Conservation (phyloP, 2,797 vertebrate genomes). For the Oceanodroma leucorhoa region DNA sequence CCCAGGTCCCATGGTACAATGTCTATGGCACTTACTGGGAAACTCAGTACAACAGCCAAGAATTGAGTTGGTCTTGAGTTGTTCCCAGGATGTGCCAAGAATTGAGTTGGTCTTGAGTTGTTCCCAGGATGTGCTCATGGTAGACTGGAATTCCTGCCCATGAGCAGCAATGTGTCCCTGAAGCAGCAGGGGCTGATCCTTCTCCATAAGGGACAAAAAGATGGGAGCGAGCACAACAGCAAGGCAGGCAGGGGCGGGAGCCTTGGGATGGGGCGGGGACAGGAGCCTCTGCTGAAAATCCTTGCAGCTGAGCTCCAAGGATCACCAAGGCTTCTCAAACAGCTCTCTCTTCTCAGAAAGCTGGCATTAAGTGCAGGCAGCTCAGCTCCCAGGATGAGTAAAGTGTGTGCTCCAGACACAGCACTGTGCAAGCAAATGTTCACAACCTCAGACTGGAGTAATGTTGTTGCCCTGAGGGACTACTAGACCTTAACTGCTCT, state of each 20-base stretch:
- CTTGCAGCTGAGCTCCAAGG: neutral
- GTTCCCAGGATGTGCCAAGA: neutral
- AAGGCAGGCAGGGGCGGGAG: neutral
- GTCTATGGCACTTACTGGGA: neutral
- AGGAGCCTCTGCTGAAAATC: neutral
- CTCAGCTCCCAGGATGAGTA: neutral
- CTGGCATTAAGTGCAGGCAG: neutral
- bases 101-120: neutral
- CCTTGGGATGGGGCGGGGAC: neutral
- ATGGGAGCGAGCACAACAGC: neutral
- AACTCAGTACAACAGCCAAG: neutral
- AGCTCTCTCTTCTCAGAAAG: neutral
- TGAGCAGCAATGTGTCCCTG: neutral
- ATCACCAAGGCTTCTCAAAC: neutral
- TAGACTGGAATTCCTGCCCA: neutral
- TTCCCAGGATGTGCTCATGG: accelerated
- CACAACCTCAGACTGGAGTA: neutral
- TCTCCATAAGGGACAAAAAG: neutral
- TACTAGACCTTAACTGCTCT: neutral
- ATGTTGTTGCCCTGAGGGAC: neutral
- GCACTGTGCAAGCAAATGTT: neutral
- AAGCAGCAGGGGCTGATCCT: neutral
- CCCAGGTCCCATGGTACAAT: neutral
- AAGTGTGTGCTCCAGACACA: neutral
- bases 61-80: neutral